A percentile compares a stretch with the other conserved stretches of the same genome.
These are phyloP conservation scores for Lypha dubia DNA, from an alignment of 2,888 invertebrate species.

Conservation along the genomic window DNA sequence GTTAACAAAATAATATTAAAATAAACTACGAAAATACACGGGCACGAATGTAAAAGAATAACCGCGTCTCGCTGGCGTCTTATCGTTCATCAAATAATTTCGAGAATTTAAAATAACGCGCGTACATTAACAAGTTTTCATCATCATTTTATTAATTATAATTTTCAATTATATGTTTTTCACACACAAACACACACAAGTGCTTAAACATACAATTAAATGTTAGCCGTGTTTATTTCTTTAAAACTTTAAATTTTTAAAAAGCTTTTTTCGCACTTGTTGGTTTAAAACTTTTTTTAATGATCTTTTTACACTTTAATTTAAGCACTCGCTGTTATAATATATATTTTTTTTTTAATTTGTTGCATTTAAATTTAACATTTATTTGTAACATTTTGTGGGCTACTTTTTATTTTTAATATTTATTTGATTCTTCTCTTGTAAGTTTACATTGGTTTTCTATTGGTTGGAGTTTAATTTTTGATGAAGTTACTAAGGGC, in stretches of 20 bases:
- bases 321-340: not conserved
- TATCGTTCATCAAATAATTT: not conserved
- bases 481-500: no score
- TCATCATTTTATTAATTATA: conserved; percentile 19
- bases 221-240: not conserved
- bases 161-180: no score
- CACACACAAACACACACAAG: no score
- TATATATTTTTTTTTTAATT: not conserved
- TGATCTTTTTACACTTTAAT: not conserved
- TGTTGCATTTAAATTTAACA: conserved; percentile 6
- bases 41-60: conserved; percentile 12
- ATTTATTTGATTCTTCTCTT: not conserved
- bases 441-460: conserved; percentile 21
- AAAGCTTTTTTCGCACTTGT: no score
- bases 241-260: no score
- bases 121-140: conserved; percentile 41
- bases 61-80: conserved; percentile 58
- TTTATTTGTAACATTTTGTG: conserved; percentile 22
- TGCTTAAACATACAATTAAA: no score
- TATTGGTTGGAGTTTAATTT: conserved; percentile 22
- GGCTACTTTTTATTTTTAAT: conserved; percentile 3
- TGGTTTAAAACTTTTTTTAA: not conserved
- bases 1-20: conserved; percentile 46
- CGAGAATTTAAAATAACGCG: not conserved
- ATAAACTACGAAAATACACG: conserved; percentile 14